Percentiles rank a stretch among this genome's conserved stretches.
Conservation (phyloP, 1,140 invertebrate species). For the Melanaphis sacchari region DNA sequence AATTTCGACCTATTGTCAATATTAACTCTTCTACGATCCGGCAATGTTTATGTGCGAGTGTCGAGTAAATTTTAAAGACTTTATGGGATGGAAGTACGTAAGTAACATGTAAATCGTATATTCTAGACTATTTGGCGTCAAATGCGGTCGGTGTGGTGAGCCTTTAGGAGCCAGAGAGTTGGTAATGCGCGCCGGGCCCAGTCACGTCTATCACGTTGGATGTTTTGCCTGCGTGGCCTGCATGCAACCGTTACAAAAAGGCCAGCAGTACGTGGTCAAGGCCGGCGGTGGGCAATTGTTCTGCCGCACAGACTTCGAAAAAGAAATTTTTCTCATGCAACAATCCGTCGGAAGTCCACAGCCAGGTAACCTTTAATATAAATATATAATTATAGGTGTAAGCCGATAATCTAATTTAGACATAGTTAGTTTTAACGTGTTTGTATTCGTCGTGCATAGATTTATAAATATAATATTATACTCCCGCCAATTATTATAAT, state of each 20-base stretch:
- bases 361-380: slow-evolving; percentile 9
- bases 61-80: not conserved
- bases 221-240: slow-evolving; percentile 94
- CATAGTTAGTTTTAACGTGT: not conserved
- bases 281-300: slow-evolving; percentile 92
- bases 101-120: not conserved
- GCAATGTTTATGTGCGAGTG: not conserved
- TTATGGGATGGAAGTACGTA: not conserved
- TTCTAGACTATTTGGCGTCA: slow-evolving; percentile 86
- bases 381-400: not conserved
- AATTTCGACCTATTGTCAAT: too few species aligned
- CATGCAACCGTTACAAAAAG: slow-evolving; percentile 90
- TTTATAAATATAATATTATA: too few species aligned
- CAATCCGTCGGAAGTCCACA: slow-evolving; percentile 64
- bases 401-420: not conserved
- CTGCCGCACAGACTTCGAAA: slow-evolving; percentile 89
- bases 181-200: slow-evolving; percentile 82
- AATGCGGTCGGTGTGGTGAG: slow-evolving; percentile 90
- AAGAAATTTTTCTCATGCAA: slow-evolving; percentile 88
- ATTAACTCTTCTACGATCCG: not conserved
- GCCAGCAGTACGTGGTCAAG: slow-evolving; percentile 92
- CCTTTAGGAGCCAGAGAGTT: slow-evolving; percentile 89
- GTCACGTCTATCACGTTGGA: slow-evolving; percentile 85
- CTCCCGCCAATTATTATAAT: too few species aligned
- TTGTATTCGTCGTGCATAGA: not conserved